Conservation (phyloP, 2,113 vertebrate genomes). For the Steatornis caripensis region DNA sequence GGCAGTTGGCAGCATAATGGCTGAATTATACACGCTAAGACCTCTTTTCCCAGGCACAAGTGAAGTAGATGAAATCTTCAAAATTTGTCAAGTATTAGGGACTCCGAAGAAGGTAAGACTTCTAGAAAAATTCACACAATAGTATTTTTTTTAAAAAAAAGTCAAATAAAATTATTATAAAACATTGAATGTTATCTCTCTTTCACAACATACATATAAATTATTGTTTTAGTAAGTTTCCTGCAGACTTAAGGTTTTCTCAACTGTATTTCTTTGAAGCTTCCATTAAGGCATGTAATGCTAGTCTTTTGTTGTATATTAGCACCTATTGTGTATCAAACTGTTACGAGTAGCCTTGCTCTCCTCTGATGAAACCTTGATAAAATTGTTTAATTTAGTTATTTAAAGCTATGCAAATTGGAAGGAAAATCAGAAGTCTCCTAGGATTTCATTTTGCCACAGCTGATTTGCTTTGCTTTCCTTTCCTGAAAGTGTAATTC, state of each 20-base stretch:
- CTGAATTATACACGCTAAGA: constrained; percentile 91
- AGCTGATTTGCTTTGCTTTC: background rate
- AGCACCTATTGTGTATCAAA: background rate
- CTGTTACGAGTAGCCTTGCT: background rate
- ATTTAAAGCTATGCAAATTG: background rate
- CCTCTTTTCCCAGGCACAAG: constrained; percentile 98
- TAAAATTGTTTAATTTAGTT: background rate
- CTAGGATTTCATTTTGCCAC: background rate
- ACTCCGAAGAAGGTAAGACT: constrained; percentile 90
- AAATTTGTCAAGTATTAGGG: constrained; percentile 97
- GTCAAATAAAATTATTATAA: background rate
- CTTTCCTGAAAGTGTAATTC: background rate
- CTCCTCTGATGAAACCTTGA: background rate
- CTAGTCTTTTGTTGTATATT: background rate
- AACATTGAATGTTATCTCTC: background rate
- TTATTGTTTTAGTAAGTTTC: background rate
- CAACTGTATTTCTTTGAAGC: background rate
- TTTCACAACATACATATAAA: background rate
- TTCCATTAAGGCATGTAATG: background rate
- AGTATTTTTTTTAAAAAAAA: background rate
- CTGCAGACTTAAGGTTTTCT: background rate
- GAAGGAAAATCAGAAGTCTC: background rate
- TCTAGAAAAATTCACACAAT: background rate
- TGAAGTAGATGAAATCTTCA: constrained; percentile 98
- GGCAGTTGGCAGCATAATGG: constrained; percentile 98